phyloP scores from a whole-genome alignment of 2,888 invertebrate genomes.

The Apodemia mormo region DNA sequence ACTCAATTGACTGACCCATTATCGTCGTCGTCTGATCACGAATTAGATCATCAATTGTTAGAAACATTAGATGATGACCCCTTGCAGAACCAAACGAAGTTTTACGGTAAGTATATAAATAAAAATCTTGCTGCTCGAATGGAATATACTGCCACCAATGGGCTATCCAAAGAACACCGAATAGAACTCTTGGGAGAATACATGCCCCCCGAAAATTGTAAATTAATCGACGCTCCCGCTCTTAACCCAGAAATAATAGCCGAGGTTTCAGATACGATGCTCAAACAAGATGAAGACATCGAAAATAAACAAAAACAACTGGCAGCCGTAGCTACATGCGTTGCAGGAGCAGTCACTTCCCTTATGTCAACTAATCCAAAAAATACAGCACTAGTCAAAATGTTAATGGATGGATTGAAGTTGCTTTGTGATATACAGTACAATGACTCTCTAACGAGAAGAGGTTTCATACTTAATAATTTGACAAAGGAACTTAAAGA shows the following conservation, averaged over 20 bases:
- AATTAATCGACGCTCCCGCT: conserved; percentile 35
- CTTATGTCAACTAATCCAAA: conserved; percentile 22
- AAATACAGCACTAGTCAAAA: conserved; percentile 19
- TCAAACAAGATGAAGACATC: conserved; percentile 38
- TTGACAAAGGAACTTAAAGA: conserved; percentile 27
- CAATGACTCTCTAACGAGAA: conserved; percentile 14
- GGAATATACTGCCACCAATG: not conserved
- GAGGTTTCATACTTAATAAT: conserved; percentile 17
- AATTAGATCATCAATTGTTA: no score
- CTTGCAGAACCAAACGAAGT: no score
- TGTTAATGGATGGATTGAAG: conserved; percentile 22
- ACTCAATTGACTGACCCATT: no score
- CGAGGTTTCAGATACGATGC: conserved; percentile 30
- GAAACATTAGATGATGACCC: no score
- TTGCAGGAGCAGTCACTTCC: conserved; percentile 30
- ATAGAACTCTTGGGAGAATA: conserved; percentile 37
- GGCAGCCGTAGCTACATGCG: conserved; percentile 31
- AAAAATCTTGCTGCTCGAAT: no score
- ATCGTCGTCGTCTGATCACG: no score
- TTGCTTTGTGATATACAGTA: conserved; percentile 28
- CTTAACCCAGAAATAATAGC: conserved; percentile 38
- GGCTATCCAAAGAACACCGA: conserved; percentile 29
- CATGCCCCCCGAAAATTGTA: conserved; percentile 35
- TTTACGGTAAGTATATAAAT: no score
- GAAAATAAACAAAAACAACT: conserved; percentile 39